Percentiles rank a stretch among this genome's conserved stretches.
phyloP scores from a whole-genome alignment of 2,113 vertebrate genomes.

The Pluvianellus socialis region DNA sequence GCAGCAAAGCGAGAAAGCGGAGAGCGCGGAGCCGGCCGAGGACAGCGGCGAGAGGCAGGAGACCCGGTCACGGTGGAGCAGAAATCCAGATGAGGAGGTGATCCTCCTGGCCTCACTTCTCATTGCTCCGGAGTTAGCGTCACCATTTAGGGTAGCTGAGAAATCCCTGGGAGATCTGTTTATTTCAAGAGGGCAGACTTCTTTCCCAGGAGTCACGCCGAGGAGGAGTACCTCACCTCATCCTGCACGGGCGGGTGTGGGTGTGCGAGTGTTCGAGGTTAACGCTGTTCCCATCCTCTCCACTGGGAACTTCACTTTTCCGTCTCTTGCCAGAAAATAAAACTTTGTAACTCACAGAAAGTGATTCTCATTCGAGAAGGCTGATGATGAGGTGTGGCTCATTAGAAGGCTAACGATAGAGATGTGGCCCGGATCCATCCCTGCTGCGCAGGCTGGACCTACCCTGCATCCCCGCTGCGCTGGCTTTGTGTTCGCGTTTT shows the following conservation, averaged over 20 bases:
- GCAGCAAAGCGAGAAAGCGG: constrained; percentile 33
- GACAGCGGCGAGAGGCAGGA: constrained; percentile 44
- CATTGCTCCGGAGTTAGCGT: neutral
- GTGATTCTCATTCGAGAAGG: neutral
- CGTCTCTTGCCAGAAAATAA: neutral
- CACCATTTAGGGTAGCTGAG: neutral
- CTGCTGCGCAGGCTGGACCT: neutral
- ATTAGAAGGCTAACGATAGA: neutral
- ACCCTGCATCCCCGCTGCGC: neutral
- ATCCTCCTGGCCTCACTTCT: neutral
- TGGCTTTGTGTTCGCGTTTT: neutral
- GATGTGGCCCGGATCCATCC: neutral
- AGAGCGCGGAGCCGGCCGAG: neutral
- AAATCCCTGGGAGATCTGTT: neutral
- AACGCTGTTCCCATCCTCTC: neutral
- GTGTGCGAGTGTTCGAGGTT: neutral
- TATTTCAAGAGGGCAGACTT: neutral
- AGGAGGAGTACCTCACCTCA: neutral
- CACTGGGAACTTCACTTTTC: neutral
- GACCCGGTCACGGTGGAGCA: constrained; percentile 29
- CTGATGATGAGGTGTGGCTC: neutral
- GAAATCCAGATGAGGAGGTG: constrained; percentile 77
- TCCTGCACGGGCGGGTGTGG: neutral
- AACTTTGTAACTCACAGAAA: neutral
- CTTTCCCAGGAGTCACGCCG: neutral